Base-by-base conservation (phyloP, 2,797 vertebrate genomes). In the Alcedo quadribrachys region DNA sequence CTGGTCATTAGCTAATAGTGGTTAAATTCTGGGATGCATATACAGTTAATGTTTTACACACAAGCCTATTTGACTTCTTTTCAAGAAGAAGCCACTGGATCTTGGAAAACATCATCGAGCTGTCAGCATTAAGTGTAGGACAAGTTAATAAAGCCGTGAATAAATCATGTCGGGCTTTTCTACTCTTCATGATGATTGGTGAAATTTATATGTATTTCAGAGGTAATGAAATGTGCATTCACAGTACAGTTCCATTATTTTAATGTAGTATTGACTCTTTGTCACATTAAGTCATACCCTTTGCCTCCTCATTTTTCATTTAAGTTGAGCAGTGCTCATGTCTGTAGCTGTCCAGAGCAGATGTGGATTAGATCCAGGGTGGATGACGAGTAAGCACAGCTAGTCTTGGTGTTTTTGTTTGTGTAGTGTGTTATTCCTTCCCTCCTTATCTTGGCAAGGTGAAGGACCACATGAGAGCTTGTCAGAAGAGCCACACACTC, bases 81-180 rank as follows among this genome's bases (percentile, higher is more conserved):
- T 89, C 75, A 71, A 87, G 66, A 81, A 89, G 82, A 82, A 85
- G 78, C 68, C 88, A 45, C 71, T 89, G 75, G 73, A 87, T 89
- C 54, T 90, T 75, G 68, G 71, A 87, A 96, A 90, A 87, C n/a
- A 70, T 69, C 79, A 76, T 28, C 48, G 78, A 84, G 60, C 76
- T 95, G 84, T 83, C 92, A 92, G 33, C 65, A 67, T 89, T 75
- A 80, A 82, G 30, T 12, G 40, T 25, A 80, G 51, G 57, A 88
- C 69, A 87, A 90, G 73, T 81, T 87, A 90, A 85, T 85, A 75
- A 87, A 66, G 19, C 5, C 24, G 73, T 40, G 21, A 83, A 90
- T 87, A 94, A 94, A 80, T 73, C 32, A 6, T 4, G 2, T 21
- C 1, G 2, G 74, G 50, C 16, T 55, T 42, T 20, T 68, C 74